Evolutionary conservation across 2,797 vertebrate genomes (phyloP).

Genomic region (Sebastes hubbsi): DNA sequence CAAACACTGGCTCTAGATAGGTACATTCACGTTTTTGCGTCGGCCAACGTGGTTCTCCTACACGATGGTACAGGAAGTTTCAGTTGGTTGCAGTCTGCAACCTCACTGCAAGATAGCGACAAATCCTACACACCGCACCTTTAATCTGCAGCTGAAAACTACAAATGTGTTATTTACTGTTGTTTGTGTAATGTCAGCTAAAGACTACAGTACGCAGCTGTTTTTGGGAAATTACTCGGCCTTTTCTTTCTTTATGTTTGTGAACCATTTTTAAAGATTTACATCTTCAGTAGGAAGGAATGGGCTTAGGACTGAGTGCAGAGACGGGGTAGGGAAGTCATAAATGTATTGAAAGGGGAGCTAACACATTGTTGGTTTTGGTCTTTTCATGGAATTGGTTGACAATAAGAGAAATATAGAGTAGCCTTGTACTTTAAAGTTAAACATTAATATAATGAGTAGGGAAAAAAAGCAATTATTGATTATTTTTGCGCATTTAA

Average conservation of each 20-base stretch:
- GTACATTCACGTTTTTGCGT: no score
- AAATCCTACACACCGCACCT: neutral
- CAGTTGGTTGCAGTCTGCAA: neutral
- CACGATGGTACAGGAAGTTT: neutral
- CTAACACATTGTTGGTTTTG: neutral
- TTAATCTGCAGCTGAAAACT: neutral
- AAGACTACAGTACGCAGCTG: neutral
- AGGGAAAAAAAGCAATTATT: neutral
- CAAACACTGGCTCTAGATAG: no score
- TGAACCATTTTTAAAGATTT: neutral
- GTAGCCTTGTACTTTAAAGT: neutral
- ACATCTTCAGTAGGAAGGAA: neutral
- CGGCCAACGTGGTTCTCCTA: no score
- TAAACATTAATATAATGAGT: neutral
- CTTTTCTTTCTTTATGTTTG: neutral
- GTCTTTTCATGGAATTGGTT: fast-evolving
- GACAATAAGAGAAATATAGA: no score
- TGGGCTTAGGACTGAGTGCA: fast-evolving
- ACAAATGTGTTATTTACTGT: neutral
- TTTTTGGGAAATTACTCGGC: neutral
- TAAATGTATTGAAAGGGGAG: neutral
- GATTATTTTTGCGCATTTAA: neutral
- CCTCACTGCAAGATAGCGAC: fast-evolving
- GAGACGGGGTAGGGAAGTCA: neutral
- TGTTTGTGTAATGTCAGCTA: neutral